Base-by-base conservation (phyloP, 2,113 vertebrate genomes). In the Dascyllus trimaculatus region DNA sequence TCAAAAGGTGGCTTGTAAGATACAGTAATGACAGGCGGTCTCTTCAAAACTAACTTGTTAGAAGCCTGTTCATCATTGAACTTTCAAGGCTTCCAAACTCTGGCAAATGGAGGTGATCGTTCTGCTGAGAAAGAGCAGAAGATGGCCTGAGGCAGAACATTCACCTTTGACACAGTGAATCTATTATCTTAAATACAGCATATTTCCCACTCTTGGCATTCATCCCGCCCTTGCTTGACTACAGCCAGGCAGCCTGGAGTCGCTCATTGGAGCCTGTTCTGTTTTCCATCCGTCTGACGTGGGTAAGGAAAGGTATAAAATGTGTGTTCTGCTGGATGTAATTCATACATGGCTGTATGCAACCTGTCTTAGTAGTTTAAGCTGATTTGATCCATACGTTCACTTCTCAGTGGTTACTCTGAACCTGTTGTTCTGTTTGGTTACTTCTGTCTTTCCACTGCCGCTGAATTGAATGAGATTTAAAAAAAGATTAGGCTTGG, bases 141-240 rank as follows among this genome's bases (percentile, higher is more conserved):
- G 45, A 69, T 43, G 79, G 75, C 88, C 75, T 48, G 43, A 81
- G 78, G 89, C 80, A 19, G 40, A 87, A 83, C 76, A 66, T 51
- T 64, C 78, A 90, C 65, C 87, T 87, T 83, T 75, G 73, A 89
- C 88, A 71, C 5, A 1, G n/a, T 61, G 61, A 87, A 81, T 89
- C 71, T 68, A 79, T 88, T 88, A 79, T 59, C 62, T 80, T 63
- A 73, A 79, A 64, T 77, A 62, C 64, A 46, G 21, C 60, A 51
- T 51, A 46, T 25, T 81, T 71, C 52, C 21, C 13, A 25, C 45
- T 65, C 25, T 26, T 65, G 25, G 35, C 67, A 75, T 71, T 18
- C 22, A 62, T 65, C 24, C 40, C 43, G 54, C 21, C 32, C 43
- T 58, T 26, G 57, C 59, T 75, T 62, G 54, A 62, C 60, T 58